Evolutionary conservation across 2,888 invertebrate genomes (phyloP).

Genomic region (Tipula confusa): DNA sequence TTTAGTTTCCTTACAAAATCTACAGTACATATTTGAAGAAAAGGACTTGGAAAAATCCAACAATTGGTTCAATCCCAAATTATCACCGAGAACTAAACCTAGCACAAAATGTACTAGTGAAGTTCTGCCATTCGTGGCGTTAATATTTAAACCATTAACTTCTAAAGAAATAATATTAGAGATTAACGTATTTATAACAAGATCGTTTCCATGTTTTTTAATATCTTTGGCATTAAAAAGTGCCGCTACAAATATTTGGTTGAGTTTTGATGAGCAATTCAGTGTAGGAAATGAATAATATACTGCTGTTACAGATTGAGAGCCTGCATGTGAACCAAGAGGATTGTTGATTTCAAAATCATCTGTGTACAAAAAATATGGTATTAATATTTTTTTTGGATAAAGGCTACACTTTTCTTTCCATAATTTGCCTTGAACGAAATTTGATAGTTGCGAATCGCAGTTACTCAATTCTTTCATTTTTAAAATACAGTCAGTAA

Average conservation of each 20-base stretch:
- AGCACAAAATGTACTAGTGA: slow-evolving; percentile 28
- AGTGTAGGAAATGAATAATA: background rate
- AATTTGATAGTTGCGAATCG: slow-evolving; percentile 27
- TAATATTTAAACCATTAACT: slow-evolving; percentile 30
- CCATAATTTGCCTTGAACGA: slow-evolving; percentile 31
- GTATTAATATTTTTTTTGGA: slow-evolving; percentile 15
- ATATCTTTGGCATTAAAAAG: slow-evolving; percentile 15
- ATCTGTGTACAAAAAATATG: slow-evolving; percentile 26
- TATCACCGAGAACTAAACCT: slow-evolving; percentile 33
- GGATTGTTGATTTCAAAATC: slow-evolving; percentile 20
- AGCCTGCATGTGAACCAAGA: background rate
- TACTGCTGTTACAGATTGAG: no score
- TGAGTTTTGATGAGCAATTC: background rate
- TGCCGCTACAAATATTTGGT: background rate
- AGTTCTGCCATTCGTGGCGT: background rate
- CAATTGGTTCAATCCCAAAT: slow-evolving; percentile 33
- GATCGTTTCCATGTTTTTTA: slow-evolving; percentile 8
- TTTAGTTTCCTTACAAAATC: slow-evolving; percentile 33
- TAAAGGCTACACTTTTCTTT: slow-evolving; percentile 29
- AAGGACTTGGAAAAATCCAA: slow-evolving; percentile 35
- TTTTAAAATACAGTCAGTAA: slow-evolving; percentile 26
- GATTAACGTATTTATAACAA: background rate
- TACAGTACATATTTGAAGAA: slow-evolving; percentile 33
- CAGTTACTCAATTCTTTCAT: background rate
- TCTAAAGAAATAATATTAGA: slow-evolving; percentile 31